Evolutionary conservation across 2,888 invertebrate species (phyloP), one percentile per base, ranked within the genome.

Genomic region (Athalia circularis): DNA sequence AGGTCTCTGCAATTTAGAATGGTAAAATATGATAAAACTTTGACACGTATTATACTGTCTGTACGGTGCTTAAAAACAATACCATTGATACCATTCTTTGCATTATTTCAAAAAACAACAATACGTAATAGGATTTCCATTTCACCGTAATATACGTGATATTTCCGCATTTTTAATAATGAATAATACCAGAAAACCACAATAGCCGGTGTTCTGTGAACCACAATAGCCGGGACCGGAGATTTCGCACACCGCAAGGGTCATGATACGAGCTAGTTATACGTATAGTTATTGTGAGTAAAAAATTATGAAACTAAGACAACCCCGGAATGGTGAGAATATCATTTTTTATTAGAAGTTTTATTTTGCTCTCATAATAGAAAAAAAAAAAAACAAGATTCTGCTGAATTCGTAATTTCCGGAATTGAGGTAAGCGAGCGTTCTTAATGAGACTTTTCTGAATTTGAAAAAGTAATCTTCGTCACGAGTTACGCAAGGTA

Each of bases 161-260:
- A 65, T 13, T 65, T 48, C 13, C 65, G 48, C 47, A 48, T n/a
- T 8, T 47, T 65, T 65, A 65, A 65, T 65, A 65, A 64, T 64
- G 43, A 64, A 65, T 48, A 13, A 29, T 29, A 29, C 29, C 29
- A 29, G 29, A 29, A 29, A 15, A 8, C 48, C 65, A 65, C 48
- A 65, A 65, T 5, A 47, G 48, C 65, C 65, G 65, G 65, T 48
- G 65, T 48, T 65, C 48, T 52, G 11, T 47, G n/a, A 29, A 29
- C 29, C 29, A 29, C 29, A 29, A 29, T 29, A 2, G 29, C 29
- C 7, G 48, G 13, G 13, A 65, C 65, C 65, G 65, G 65, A 13
- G n/a, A 47, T 65, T n/a, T 48, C 15, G 48, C 65, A 48, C 1
- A 5, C 48, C 65, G 7, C 48, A 48, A 65, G 8, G 65, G 47